Evolutionary conservation across 2,797 vertebrate genomes (phyloP).

Genomic region (Lepilemur ruficaudatus): DNA sequence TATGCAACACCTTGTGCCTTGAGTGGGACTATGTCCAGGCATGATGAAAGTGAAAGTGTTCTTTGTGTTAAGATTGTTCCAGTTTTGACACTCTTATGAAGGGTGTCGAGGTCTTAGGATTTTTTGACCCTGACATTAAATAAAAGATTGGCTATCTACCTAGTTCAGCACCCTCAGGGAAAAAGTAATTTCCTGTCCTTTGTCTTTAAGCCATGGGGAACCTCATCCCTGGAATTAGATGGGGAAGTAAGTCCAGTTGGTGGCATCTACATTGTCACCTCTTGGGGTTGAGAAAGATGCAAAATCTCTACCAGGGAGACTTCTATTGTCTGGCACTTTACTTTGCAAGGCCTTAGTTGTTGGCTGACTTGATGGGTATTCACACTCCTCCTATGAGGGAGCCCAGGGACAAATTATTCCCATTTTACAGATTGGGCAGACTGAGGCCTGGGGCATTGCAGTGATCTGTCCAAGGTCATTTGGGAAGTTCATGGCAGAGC

Average conservation of each 20-base stretch:
- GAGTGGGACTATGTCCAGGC: not conserved
- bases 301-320: not conserved
- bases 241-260: not conserved
- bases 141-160: not conserved
- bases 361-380: not conserved
- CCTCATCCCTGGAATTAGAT: not conserved
- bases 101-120: not conserved
- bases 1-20: not conserved
- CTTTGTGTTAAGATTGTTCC: not conserved
- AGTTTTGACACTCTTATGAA: not conserved
- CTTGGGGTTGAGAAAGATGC: not conserved
- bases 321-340: not conserved
- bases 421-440: not conserved
- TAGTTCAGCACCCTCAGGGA: not conserved
- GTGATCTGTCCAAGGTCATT: not conserved
- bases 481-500: not conserved
- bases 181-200: not conserved
- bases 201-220: not conserved
- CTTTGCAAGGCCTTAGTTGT: not conserved
- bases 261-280: not conserved
- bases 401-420: not conserved
- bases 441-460: not conserved
- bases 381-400: too few relatives aligned
- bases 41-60: not conserved
- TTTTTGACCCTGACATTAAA: slow-evolving; percentile 24